Evolutionary conservation across 2,888 invertebrate species (phyloP).

Genomic region (Melipona bicolor): DNA sequence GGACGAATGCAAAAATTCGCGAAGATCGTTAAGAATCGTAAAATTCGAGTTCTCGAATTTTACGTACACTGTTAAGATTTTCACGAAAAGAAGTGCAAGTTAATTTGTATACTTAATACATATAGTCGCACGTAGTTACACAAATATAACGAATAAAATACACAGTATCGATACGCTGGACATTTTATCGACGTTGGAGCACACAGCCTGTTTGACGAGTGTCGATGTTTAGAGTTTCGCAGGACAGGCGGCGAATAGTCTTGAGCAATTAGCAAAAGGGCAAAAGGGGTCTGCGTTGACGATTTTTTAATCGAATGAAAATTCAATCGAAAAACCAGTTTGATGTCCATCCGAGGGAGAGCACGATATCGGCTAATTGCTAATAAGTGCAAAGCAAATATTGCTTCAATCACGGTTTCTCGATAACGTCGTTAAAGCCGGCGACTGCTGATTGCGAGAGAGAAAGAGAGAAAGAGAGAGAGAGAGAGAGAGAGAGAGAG

Average conservation of each 20-base stretch:
- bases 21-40: too few relatives aligned
- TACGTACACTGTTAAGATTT: too few relatives aligned
- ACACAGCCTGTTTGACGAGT: neutral
- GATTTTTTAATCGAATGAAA: constrained; percentile 56
- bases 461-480: neutral
- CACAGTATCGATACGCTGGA: too few relatives aligned
- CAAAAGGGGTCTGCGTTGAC: neutral
- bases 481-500: too few relatives aligned
- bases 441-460: constrained; percentile 68
- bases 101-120: too few relatives aligned
- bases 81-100: too few relatives aligned
- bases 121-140: too few relatives aligned
- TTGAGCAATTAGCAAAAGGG: constrained; percentile 1
- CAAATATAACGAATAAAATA: too few relatives aligned
- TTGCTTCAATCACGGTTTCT: constrained; percentile 71
- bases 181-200: too few relatives aligned
- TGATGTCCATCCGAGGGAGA: constrained; percentile 44
- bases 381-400: constrained; percentile 70
- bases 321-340: constrained; percentile 56
- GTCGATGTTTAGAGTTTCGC: neutral
- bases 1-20: too few relatives aligned
- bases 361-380: constrained; percentile 66
- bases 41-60: too few relatives aligned
- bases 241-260: neutral
- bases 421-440: constrained; percentile 69